phyloP scores from a whole-genome alignment of 2,113 vertebrate genomes.

The Ahaetulla prasina region DNA sequence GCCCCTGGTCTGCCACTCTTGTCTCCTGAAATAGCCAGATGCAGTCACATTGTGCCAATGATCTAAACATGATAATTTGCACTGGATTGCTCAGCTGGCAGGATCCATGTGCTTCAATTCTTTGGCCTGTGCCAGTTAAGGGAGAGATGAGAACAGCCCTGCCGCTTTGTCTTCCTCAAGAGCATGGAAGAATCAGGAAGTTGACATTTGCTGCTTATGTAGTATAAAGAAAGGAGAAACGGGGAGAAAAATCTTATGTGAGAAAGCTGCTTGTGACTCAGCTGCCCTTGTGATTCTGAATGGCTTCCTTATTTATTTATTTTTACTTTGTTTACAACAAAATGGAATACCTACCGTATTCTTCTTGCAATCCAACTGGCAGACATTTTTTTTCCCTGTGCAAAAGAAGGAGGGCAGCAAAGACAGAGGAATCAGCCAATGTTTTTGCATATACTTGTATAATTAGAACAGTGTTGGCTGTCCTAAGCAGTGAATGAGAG shows the following conservation, averaged over 20 bases:
- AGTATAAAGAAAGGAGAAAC: background rate
- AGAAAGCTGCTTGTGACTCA: background rate
- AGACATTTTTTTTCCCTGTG: background rate
- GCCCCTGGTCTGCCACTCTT: background rate
- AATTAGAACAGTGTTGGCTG: background rate
- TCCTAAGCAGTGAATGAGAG: background rate
- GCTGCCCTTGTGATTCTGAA: background rate
- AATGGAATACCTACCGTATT: background rate
- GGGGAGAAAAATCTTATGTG: background rate
- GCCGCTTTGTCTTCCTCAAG: background rate
- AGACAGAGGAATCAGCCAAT: background rate
- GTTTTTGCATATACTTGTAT: background rate
- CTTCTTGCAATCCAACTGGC: background rate
- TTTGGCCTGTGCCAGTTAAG: background rate
- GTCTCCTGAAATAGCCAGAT: background rate
- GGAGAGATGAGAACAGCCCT: background rate
- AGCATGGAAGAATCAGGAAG: background rate
- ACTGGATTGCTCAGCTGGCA: background rate
- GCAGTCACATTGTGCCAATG: background rate
- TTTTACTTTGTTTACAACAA: background rate
- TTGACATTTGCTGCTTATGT: background rate
- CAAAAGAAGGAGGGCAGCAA: background rate
- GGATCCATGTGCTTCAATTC: background rate
- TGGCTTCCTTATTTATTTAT: background rate
- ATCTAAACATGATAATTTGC: background rate